Percentiles rank a stretch among this genome's conserved stretches.
These are phyloP conservation scores for Romanogobio albipinnatus DNA, from an alignment of 2,113 vertebrate species.

Conservation along the genomic window DNA sequence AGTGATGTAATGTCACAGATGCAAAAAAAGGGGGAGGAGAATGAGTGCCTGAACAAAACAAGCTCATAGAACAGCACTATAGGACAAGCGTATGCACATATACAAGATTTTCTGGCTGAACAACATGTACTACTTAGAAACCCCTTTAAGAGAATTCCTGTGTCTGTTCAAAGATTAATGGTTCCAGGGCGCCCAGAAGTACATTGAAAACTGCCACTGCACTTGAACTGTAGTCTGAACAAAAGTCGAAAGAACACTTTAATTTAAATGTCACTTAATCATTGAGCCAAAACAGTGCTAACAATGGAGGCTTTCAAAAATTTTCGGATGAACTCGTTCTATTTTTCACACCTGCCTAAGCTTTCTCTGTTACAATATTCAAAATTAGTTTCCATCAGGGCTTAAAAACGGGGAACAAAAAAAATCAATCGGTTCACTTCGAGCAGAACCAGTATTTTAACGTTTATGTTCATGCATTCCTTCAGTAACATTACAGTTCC, in stretches of 20 bases:
- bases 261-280: background rate
- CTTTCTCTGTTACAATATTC: background rate
- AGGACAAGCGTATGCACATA: background rate
- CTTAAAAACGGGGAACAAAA: no score
- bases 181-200: background rate
- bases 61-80: background rate
- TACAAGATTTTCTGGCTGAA: slow-evolving; percentile 41
- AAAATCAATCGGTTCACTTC: no score
- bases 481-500: no score
- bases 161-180: background rate
- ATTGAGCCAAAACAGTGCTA: background rate
- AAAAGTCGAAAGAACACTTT: background rate
- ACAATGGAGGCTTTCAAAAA: background rate
- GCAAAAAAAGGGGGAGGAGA: background rate
- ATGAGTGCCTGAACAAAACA: slow-evolving; percentile 8
- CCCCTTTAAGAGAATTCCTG: background rate
- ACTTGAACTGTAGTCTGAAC: background rate
- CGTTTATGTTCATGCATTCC: no score
- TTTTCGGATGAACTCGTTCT: background rate
- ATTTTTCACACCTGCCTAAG: background rate
- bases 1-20: slow-evolving; percentile 34
- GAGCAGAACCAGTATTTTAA: no score
- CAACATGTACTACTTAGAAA: slow-evolving; percentile 21
- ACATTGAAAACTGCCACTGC: background rate
- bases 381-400: background rate